Conservation (phyloP, 2,888 invertebrate species). For the Colletes collaris region DNA sequence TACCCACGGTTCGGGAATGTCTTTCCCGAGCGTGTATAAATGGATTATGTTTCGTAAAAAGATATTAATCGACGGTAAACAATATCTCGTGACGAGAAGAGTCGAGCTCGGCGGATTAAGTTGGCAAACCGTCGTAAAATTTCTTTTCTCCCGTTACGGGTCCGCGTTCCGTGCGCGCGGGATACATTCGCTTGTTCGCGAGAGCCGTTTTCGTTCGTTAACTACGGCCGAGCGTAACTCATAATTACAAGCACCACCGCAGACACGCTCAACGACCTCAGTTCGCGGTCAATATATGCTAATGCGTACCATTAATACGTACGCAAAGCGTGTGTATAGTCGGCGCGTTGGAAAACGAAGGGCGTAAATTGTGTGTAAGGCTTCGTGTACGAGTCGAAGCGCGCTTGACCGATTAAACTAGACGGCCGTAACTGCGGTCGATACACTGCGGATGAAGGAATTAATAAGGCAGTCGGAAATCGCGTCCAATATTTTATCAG, state of each 20-base stretch:
- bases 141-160: slow-evolving; percentile 10
- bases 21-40: too few species aligned
- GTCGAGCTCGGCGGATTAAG: too few species aligned
- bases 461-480: slow-evolving; percentile 44
- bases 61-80: too few species aligned
- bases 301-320: slow-evolving; percentile 64
- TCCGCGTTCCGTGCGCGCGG: slow-evolving; percentile 19
- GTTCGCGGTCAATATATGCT: slow-evolving; percentile 70
- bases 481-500: slow-evolving; percentile 11
- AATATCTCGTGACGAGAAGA: too few species aligned
- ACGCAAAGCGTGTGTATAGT: slow-evolving; percentile 23
- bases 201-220: slow-evolving; percentile 73
- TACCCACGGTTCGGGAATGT: too few species aligned
- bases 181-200: slow-evolving; percentile 35
- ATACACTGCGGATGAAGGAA: slow-evolving; percentile 45
- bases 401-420: slow-evolving; percentile 62
- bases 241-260: slow-evolving; percentile 75
- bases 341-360: slow-evolving; percentile 27
- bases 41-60: too few species aligned
- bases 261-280: slow-evolving; percentile 62
- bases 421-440: slow-evolving; percentile 31
- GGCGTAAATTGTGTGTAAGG: slow-evolving; percentile 44
- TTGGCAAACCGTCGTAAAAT: slow-evolving; percentile 38
- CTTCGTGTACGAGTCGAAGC: slow-evolving; percentile 16
- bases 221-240: slow-evolving; percentile 73